These are phyloP conservation scores for Drosophila gunungcola DNA, from an alignment of 1,140 invertebrate genomes.

Conservation along the genomic window DNA sequence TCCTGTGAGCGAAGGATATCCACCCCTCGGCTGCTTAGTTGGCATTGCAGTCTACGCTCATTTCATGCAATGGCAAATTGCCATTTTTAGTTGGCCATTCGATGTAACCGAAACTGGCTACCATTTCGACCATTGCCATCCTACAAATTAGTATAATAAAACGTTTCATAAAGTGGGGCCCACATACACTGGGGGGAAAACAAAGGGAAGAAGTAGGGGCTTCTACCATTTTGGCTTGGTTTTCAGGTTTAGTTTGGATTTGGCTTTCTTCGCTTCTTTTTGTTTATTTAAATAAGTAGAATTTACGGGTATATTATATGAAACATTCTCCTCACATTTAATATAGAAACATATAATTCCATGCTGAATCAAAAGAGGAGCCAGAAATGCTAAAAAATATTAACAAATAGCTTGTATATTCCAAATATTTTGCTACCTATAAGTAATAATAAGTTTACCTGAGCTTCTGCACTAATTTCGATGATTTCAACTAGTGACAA, in stretches of 20 bases:
- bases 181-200: conserved; percentile 24
- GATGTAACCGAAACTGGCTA: conserved; percentile 81
- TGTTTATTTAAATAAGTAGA: not conserved
- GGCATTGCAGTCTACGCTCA: conserved; percentile 30
- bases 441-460: no score
- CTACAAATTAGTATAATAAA: conserved; percentile 84
- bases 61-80: conserved; percentile 78
- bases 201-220: conserved; percentile 16
- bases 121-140: conserved; percentile 66
- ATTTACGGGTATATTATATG: not conserved
- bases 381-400: no score
- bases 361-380: no score
- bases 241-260: conserved; percentile 36
- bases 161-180: conserved; percentile 82
- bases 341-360: no score
- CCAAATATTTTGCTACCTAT: no score
- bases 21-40: conserved; percentile 6
- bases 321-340: not conserved
- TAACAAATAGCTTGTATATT: no score
- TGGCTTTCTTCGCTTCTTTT: not conserved
- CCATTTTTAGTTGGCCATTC: conserved; percentile 81
- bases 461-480: no score
- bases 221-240: conserved; percentile 32
- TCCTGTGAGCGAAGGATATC: conserved; percentile 14
- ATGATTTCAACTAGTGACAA: not conserved